Evolutionary conservation across 2,797 vertebrate species (phyloP).

Genomic region (Phaenicophaeus curvirostris): DNA sequence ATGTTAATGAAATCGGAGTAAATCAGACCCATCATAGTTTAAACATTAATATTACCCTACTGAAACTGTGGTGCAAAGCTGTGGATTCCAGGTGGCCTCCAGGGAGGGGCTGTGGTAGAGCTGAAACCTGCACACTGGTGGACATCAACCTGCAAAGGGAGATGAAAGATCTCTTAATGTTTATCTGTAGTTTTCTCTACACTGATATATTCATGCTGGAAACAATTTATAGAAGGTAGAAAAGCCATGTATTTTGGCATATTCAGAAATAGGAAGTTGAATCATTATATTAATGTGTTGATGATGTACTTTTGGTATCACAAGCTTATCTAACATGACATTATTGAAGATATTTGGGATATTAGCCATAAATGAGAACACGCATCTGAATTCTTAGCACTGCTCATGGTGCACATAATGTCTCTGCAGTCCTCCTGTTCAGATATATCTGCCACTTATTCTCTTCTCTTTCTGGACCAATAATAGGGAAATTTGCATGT

Average conservation of each 20-base stretch:
- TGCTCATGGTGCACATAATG: background rate
- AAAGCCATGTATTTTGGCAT: fast-evolving
- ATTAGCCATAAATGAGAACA: background rate
- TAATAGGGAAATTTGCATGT: background rate
- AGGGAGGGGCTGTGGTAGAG: background rate
- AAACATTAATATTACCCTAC: conserved; percentile 37
- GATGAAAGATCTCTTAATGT: background rate
- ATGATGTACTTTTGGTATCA: background rate
- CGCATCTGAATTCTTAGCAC: fast-evolving
- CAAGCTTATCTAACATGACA: background rate
- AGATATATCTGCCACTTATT: background rate
- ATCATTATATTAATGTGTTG: background rate
- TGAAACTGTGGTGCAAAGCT: background rate
- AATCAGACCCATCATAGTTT: conserved; percentile 14
- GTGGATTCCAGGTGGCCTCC: conserved; percentile 1
- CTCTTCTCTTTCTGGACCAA: background rate
- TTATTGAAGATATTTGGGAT: background rate
- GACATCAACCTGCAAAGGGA: background rate
- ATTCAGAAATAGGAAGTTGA: background rate
- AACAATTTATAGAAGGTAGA: background rate
- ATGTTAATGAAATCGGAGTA: conserved; percentile 49
- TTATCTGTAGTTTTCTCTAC: background rate
- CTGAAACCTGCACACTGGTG: background rate
- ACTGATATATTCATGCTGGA: background rate
- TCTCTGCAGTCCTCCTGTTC: background rate